Base-by-base conservation (phyloP, 2,888 invertebrate genomes). In the Blera fallax region DNA sequence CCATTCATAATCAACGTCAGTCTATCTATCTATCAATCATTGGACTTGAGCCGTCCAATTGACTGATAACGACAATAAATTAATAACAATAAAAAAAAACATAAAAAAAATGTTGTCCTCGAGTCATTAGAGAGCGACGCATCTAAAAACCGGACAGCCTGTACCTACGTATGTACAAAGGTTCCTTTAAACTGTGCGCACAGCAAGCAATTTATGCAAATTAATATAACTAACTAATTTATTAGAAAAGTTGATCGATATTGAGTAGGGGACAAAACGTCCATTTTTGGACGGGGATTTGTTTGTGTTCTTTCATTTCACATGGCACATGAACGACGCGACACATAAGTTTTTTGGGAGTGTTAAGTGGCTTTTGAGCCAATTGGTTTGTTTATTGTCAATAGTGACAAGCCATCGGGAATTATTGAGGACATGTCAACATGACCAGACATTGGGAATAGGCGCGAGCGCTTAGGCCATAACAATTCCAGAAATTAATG, bases 1-100 rank as follows among this genome's bases (percentile, higher is more conserved):
- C 45, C 45, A 58, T 56, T 70, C 14, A 21, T 70, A 78, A 83
- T 73, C 67, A 58, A 73, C 54, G 73, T 83, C 78, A 79, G 73
- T 29, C 78, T 67, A 83, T 83, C 83, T 73, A 83, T 29, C 78
- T 67, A 83, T 83, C 83, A 79, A 83, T 83, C 83, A 83, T 34
- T 73, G 62, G 67, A 34, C 62, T 37, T 62, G 48, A 18, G 45
- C 72, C 67, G 48, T 73, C 69, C 48, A 69, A 65, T 24, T 56
- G 83, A 45, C 78, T 73, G 83, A 83, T 83, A 83, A 83, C 79
- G 79, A 73, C 73, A 67, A 79, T 78, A 83, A 83, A 79, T 83
- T 79, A 65, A 72, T 70, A 27, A 27, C 7, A 50, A 65, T 65
- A 21, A 32, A 52, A n/a, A n/a, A n/a, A n/a, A n/a, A n/a, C n/a